phyloP scores from a whole-genome alignment of 2,888 invertebrate genomes.

The Mythimna vitellina region DNA sequence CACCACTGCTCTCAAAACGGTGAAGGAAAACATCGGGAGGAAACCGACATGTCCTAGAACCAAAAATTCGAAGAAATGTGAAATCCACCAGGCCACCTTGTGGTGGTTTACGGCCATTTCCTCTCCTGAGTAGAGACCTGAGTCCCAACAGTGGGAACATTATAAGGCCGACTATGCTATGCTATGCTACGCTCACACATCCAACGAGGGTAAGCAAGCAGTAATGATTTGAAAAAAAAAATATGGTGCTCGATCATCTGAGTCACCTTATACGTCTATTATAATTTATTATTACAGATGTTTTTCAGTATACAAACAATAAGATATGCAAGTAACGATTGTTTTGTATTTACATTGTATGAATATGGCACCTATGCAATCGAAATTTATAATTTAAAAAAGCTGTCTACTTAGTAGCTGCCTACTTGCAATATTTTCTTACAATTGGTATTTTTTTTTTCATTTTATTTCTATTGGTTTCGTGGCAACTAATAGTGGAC shows the following conservation, averaged over 20 bases:
- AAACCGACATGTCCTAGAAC: too few relatives aligned
- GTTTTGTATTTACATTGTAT: slow-evolving; percentile 8
- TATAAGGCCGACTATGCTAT: too few relatives aligned
- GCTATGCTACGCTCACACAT: neutral
- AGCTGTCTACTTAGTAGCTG: neutral
- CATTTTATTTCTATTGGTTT: neutral
- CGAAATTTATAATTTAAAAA: neutral
- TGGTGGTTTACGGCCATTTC: too few relatives aligned
- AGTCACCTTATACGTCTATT: slow-evolving; percentile 24
- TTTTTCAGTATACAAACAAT: slow-evolving; percentile 15
- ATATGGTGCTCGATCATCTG: neutral
- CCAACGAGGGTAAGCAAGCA: neutral
- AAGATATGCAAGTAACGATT: slow-evolving; percentile 1
- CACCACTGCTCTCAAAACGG: too few relatives aligned
- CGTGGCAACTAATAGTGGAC: neutral
- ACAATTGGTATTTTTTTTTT: neutral
- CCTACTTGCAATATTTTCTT: slow-evolving; percentile 1
- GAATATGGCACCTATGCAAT: neutral
- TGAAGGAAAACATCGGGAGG: too few relatives aligned
- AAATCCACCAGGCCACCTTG: too few relatives aligned
- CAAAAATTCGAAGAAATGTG: too few relatives aligned
- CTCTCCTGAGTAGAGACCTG: too few relatives aligned
- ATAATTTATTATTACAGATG: slow-evolving; percentile 33
- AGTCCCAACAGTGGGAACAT: too few relatives aligned
- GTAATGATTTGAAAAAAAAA: slow-evolving; percentile 4